Conservation (phyloP, 2,113 vertebrate genomes). For the Carassius auratus region DNA sequence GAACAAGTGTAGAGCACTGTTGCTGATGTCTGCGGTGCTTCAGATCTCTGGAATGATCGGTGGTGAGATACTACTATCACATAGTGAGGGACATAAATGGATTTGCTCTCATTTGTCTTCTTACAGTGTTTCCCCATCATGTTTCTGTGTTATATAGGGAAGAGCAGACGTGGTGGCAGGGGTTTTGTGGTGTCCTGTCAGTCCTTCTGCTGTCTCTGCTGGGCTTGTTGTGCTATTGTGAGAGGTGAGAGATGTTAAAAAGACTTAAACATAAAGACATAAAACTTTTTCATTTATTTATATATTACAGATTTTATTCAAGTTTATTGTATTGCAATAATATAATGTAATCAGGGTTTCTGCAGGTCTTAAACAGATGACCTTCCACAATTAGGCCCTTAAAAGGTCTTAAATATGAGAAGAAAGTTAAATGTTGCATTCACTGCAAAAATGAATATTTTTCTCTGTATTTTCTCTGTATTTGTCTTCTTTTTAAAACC, state of each 20-base stretch:
- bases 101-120: neutral
- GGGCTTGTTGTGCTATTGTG: slow-evolving; percentile 64
- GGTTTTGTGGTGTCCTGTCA: neutral
- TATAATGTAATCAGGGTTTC: no score
- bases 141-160: neutral
- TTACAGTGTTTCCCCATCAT: neutral
- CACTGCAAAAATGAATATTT: no score
- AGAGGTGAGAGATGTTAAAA: slow-evolving; percentile 66
- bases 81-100: neutral
- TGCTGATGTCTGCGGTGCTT: slow-evolving; percentile 63
- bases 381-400: no score
- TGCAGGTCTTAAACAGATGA: no score
- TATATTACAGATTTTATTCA: no score
- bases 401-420: no score
- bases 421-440: no score
- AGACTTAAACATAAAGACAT: neutral
- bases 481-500: no score
- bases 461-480: no score
- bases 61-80: slow-evolving; percentile 9
- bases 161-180: neutral
- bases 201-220: slow-evolving; percentile 57
- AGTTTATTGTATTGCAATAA: no score
- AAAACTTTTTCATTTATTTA: no score
- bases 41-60: slow-evolving; percentile 71
- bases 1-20: slow-evolving; percentile 74